phyloP scores from a whole-genome alignment of 2,797 vertebrate species.

The Loriculus beryllinus region DNA sequence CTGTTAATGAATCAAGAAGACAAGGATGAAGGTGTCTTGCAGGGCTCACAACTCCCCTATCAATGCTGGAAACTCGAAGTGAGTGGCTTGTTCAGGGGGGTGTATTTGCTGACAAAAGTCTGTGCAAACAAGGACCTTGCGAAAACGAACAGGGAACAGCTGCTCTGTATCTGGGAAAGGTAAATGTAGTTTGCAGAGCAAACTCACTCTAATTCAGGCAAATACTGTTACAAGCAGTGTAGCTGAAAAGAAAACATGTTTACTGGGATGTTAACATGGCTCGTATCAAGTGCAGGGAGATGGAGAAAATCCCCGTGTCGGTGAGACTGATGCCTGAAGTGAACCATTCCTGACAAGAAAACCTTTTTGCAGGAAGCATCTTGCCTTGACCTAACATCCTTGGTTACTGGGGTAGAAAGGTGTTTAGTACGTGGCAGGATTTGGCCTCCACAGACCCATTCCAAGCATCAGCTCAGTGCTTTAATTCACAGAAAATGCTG shows the following conservation, averaged over 20 bases:
- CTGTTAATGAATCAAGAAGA: slow-evolving; percentile 42
- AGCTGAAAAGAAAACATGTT: slow-evolving; percentile 80
- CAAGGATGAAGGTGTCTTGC: slow-evolving; percentile 65
- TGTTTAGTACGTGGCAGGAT: not conserved
- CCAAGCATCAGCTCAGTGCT: not conserved
- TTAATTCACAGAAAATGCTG: not conserved
- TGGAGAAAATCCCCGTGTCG: not conserved
- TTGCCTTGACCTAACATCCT: not conserved
- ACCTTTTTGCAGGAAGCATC: not conserved
- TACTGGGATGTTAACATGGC: slow-evolving; percentile 81
- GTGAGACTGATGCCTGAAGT: not conserved
- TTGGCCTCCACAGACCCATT: not conserved
- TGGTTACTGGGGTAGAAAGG: not conserved
- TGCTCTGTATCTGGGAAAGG: slow-evolving; percentile 73
- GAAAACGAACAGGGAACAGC: slow-evolving; percentile 69
- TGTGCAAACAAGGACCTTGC: slow-evolving; percentile 73
- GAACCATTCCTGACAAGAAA: not conserved
- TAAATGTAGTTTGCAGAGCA: slow-evolving; percentile 77
- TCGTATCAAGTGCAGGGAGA: slow-evolving; percentile 73
- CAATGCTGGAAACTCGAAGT: slow-evolving; percentile 54
- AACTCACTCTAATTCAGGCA: slow-evolving; percentile 90
- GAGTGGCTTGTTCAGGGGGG: slow-evolving; percentile 57
- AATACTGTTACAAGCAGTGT: slow-evolving; percentile 89
- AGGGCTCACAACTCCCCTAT: slow-evolving; percentile 43
- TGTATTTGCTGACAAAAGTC: slow-evolving; percentile 75